A percentile compares a stretch with the other conserved stretches of the same genome.
Conservation (phyloP, 2,797 vertebrate genomes). For the Takifugu rubripes region DNA sequence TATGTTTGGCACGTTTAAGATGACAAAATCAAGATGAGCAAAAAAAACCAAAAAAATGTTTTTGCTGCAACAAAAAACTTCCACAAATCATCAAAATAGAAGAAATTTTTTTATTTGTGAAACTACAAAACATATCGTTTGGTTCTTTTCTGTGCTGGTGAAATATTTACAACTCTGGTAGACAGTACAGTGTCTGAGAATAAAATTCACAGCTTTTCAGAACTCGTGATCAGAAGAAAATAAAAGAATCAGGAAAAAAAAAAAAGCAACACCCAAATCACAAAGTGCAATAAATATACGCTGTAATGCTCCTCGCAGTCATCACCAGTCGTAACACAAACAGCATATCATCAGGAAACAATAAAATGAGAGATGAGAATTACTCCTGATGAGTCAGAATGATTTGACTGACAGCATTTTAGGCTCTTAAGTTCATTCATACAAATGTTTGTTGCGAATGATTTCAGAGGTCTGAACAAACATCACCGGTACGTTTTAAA, state of each 20-base stretch:
- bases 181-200: conserved; percentile 78
- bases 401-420: conserved; percentile 54
- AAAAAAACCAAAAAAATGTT: too few species aligned
- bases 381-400: conserved; percentile 50
- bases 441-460: conserved; percentile 14
- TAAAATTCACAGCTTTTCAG: conserved; percentile 83
- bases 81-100: conserved; percentile 35
- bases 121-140: conserved; percentile 80
- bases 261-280: conserved; percentile 75
- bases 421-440: conserved; percentile 12
- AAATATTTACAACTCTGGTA: conserved; percentile 81
- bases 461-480: conserved; percentile 3
- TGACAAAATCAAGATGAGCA: too few species aligned
- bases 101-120: conserved; percentile 79
- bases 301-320: conserved; percentile 56
- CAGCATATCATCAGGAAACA: conserved; percentile 44
- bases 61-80: not conserved
- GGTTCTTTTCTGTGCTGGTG: conserved; percentile 74
- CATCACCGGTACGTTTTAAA: too few species aligned
- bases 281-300: conserved; percentile 83
- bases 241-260: conserved; percentile 28
- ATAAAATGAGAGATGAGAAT: conserved; percentile 44
- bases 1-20: too few species aligned
- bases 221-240: conserved; percentile 61
- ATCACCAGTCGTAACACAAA: conserved; percentile 53